phyloP scores from a whole-genome alignment of 2,888 invertebrate species.

The Andrena praecox region DNA sequence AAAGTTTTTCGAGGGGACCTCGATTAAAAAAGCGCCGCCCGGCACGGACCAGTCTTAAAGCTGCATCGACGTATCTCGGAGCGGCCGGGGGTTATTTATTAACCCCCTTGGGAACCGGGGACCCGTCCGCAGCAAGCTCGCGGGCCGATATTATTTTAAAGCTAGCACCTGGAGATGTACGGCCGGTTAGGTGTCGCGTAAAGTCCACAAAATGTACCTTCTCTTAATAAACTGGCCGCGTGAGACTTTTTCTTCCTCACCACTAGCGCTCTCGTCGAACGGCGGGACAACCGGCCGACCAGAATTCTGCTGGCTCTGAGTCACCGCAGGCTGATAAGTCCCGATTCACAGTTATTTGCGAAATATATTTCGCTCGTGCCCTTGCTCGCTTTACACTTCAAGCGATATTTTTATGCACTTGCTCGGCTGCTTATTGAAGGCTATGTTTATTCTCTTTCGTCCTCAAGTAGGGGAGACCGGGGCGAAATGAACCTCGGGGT shows the following conservation, averaged over 20 bases:
- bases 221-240: background rate
- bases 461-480: no score
- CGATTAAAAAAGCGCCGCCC: constrained; percentile 11
- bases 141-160: constrained; percentile 7
- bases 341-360: background rate
- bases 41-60: background rate
- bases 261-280: background rate
- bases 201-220: background rate
- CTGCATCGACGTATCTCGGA: background rate
- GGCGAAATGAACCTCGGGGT: no score
- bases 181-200: constrained; percentile 1
- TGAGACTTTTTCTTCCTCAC: background rate
- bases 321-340: background rate
- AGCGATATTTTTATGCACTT: no score
- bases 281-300: background rate
- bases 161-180: background rate
- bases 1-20: background rate
- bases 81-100: constrained; percentile 3
- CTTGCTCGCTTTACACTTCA: no score
- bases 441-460: no score
- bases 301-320: background rate
- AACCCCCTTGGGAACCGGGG: background rate
- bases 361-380: no score
- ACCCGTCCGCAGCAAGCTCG: background rate
- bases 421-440: no score